A percentile compares a stretch with the other conserved stretches of the same genome.
These are phyloP conservation scores for Centropus unirufus DNA, from an alignment of 2,113 vertebrate genomes.

Conservation along the genomic window DNA sequence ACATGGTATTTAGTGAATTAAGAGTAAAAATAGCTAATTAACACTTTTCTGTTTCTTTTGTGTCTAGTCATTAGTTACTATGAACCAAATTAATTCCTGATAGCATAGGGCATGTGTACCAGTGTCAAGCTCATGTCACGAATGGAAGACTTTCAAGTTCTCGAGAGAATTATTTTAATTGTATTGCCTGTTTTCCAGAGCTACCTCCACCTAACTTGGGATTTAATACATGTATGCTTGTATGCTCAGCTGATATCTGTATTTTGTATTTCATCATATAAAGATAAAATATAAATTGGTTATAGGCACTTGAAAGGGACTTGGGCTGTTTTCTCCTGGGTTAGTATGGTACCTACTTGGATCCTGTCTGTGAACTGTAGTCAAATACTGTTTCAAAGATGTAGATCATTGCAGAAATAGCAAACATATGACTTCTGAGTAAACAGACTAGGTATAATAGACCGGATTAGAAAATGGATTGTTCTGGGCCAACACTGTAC, in stretches of 20 bases:
- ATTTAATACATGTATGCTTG: background rate
- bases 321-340: background rate
- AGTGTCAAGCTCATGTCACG: background rate
- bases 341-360: background rate
- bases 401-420: background rate
- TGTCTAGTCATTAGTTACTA: slow-evolving; percentile 14
- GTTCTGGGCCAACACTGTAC: background rate
- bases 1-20: background rate
- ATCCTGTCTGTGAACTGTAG: background rate
- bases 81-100: background rate
- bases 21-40: slow-evolving; percentile 58
- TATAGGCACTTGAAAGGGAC: background rate
- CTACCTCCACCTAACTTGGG: background rate
- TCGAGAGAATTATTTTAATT: background rate
- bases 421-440: background rate
- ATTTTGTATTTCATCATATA: background rate
- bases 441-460: background rate
- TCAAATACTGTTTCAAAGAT: background rate
- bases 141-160: background rate
- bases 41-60: slow-evolving; percentile 10
- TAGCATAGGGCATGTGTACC: background rate
- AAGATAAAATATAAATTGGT: background rate
- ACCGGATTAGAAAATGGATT: slow-evolving; percentile 9
- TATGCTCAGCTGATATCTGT: background rate
- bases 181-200: background rate